A percentile compares a stretch with the other conserved stretches of the same genome.
Conservation (phyloP, 2,113 vertebrate genomes). For the Anas platyrhynchos region DNA sequence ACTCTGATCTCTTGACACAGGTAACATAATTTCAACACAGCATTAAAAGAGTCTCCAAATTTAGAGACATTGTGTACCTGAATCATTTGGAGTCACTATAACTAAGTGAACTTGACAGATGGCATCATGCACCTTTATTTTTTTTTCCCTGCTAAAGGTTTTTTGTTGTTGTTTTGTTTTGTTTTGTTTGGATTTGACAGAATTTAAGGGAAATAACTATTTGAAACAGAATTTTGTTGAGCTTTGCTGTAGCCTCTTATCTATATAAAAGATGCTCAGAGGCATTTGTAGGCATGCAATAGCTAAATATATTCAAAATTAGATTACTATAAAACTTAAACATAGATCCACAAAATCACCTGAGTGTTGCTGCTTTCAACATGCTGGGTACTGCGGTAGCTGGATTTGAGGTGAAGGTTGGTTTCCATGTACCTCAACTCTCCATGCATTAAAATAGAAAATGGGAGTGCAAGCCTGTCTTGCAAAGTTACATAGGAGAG, state of each 20-base stretch:
- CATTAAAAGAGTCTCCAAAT: neutral
- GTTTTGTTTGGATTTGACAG: neutral
- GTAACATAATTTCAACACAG: neutral
- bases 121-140: fast-evolving
- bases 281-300: neutral
- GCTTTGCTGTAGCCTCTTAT: neutral
- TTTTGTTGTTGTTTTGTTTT: neutral
- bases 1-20: neutral
- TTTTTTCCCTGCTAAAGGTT: neutral
- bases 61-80: neutral
- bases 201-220: neutral
- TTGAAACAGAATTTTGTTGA: neutral
- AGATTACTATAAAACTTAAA: neutral
- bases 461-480: neutral
- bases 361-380: neutral
- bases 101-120: neutral
- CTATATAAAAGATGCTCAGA: neutral
- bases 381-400: neutral
- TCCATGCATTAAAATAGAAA: neutral
- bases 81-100: neutral
- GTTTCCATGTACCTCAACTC: neutral
- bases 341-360: neutral
- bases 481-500: neutral
- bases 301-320: neutral
- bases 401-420: neutral